Evolutionary conservation across 2,888 invertebrate genomes (phyloP).

Genomic region (Euspilapteryx auroguttella): DNA sequence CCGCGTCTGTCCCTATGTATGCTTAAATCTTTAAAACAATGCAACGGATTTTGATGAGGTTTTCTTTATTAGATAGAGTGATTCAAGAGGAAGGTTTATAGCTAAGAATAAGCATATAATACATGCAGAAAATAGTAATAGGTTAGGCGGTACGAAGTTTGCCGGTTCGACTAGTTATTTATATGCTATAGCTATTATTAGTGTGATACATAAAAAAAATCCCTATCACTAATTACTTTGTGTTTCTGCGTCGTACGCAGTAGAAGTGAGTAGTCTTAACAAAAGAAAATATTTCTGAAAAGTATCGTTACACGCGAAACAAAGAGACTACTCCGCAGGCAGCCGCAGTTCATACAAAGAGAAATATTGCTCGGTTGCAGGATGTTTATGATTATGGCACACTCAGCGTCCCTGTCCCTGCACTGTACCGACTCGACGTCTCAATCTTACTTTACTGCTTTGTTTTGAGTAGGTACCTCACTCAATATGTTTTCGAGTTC

Average conservation of each 20-base stretch:
- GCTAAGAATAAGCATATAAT: no score
- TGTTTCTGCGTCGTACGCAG: constrained; percentile 11
- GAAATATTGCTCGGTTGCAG: constrained; percentile 44
- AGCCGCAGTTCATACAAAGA: constrained; percentile 45
- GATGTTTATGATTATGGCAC: constrained; percentile 51
- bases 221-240: no score
- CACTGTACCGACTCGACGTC: constrained; percentile 20
- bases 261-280: constrained; percentile 44
- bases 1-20: no score
- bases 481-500: constrained; percentile 17
- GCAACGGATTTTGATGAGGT: no score
- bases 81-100: no score
- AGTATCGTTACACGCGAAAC: constrained; percentile 49
- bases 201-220: no score
- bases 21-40: no score
- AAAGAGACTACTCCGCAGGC: constrained; percentile 38
- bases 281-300: constrained; percentile 50
- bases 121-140: no score
- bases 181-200: no score
- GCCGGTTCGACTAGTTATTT: no score
- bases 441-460: constrained; percentile 36
- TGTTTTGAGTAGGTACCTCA: constrained; percentile 26
- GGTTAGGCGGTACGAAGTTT: no score
- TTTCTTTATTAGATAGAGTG: no score
- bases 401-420: constrained; percentile 19